phyloP scores from a whole-genome alignment of 2,113 vertebrate species.

The Laticauda laticaudata region DNA sequence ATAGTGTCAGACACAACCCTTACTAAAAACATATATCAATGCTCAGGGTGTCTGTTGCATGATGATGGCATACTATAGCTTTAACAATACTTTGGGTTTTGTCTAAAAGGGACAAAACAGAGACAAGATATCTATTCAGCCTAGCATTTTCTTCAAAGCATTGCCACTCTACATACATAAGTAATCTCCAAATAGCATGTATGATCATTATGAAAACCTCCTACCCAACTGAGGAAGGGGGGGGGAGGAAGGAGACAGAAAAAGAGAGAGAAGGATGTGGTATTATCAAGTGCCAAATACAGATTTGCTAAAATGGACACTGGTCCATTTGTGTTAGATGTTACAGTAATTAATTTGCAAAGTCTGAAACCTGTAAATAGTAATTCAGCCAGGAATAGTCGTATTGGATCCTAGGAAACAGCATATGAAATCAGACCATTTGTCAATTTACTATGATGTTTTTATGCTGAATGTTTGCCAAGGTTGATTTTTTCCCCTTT shows the following conservation, averaged over 20 bases:
- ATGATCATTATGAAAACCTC: not conserved
- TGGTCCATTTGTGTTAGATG: constrained; percentile 36
- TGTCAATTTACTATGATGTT: not conserved
- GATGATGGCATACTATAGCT: not conserved
- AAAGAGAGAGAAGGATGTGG: not conserved
- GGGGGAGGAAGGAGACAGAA: not conserved
- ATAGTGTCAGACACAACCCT: not conserved
- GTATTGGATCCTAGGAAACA: not conserved
- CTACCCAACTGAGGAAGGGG: not conserved
- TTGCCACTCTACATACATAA: not conserved
- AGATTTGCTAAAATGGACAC: constrained; percentile 26
- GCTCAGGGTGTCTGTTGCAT: not conserved
- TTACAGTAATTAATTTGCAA: constrained; percentile 37
- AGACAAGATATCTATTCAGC: not conserved
- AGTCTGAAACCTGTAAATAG: constrained; percentile 41
- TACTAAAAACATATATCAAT: not conserved
- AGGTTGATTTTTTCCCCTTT: too few species aligned
- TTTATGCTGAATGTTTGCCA: not conserved
- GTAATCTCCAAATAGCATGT: not conserved
- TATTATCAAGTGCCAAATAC: not conserved
- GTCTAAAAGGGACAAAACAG: not conserved
- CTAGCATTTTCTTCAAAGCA: not conserved
- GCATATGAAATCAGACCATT: not conserved
- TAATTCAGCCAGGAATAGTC: constrained; percentile 32
- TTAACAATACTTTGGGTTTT: not conserved